Evolutionary conservation across 2,888 invertebrate species (phyloP).

Genomic region (Hecatera dysodea): DNA sequence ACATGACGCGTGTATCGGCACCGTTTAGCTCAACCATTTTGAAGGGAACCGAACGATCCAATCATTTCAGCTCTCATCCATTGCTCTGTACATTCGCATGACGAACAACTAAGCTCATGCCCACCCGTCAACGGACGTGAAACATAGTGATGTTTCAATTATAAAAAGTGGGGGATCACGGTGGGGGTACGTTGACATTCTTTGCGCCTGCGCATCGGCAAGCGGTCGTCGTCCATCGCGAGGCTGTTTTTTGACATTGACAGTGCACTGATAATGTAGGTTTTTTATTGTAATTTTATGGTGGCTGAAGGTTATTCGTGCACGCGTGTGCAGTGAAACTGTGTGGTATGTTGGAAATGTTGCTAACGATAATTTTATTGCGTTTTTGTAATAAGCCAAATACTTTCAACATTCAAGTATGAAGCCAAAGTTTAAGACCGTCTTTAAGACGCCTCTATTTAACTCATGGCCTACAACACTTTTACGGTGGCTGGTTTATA

Average conservation of each 20-base stretch:
- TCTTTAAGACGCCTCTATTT: not conserved
- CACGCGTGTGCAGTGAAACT: slow-evolving; percentile 50
- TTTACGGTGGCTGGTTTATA: no score
- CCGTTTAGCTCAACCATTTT: no score
- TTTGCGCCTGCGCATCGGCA: slow-evolving; percentile 63
- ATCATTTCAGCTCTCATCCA: slow-evolving; percentile 59
- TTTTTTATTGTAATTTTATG: slow-evolving; percentile 54
- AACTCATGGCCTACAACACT: not conserved
- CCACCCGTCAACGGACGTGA: slow-evolving; percentile 45
- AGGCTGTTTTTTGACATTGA: slow-evolving; percentile 76
- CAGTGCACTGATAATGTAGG: slow-evolving; percentile 64
- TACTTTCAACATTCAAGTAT: not conserved
- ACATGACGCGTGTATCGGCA: no score
- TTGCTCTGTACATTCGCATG: slow-evolving; percentile 46
- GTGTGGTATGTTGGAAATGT: not conserved
- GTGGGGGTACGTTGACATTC: slow-evolving; percentile 67
- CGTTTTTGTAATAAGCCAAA: not conserved
- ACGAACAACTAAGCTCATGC: slow-evolving; percentile 6
- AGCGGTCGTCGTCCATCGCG: slow-evolving; percentile 59
- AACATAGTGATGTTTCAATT: slow-evolving; percentile 54
- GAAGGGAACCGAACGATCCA: no score
- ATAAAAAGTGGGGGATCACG: slow-evolving; percentile 48
- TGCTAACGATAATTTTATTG: not conserved
- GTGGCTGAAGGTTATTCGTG: slow-evolving; percentile 56
- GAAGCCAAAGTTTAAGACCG: not conserved